Evolutionary conservation across 2,113 vertebrate genomes (phyloP), one percentile per base, ranked within the genome.

Genomic region (Serinus canaria): DNA sequence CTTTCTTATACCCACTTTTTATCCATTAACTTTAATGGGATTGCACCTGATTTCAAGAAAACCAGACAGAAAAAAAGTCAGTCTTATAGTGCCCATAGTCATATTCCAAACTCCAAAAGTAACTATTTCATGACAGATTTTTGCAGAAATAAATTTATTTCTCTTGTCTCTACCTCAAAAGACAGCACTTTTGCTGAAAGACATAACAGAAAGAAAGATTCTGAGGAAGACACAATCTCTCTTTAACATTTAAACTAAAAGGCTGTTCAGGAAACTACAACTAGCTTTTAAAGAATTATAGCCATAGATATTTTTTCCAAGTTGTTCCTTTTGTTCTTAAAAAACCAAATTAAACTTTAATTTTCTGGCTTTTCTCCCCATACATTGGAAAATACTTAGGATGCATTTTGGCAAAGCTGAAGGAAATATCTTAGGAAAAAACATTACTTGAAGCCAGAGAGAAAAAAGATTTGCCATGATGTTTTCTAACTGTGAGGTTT

Each of bases 221-320:
- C 49, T 63, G 41, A 93, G 58, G 44, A 69, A 50, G 37, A 69
- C 21, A 44, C 1, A 3, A 69, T 52, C 50, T 85, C 49, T 80
- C 27, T 87, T 63, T 63, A 88, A 67, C 33, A 66, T 88, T 75
- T 78, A 81, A 82, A 90, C 13, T 70, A 62, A 52, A 93, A 46
- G 49, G 13, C 33, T 64, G 39, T 78, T 95, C 33, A 90, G 41
- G 68, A 89, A 93, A 73, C n/a, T 39, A 56, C 21, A 77, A 23
- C 15, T 90, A 76, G 75, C 85, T 87, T 95, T 94, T 74, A 52
- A 95, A 89, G 59, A 89, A 83, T 83, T 93, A 69, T 27, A 76
- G 59, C 27, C 33, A 55, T 22, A 44, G 55, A 77, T 53, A 77
- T 60, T 90, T 90, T 77, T 58, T 78, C 25, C 39, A 81, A 81